Percentiles rank a stretch among this genome's conserved stretches.
These are phyloP conservation scores for Poeciliopsis turrubarensis DNA, from an alignment of 2,113 vertebrate species.

Conservation along the genomic window DNA sequence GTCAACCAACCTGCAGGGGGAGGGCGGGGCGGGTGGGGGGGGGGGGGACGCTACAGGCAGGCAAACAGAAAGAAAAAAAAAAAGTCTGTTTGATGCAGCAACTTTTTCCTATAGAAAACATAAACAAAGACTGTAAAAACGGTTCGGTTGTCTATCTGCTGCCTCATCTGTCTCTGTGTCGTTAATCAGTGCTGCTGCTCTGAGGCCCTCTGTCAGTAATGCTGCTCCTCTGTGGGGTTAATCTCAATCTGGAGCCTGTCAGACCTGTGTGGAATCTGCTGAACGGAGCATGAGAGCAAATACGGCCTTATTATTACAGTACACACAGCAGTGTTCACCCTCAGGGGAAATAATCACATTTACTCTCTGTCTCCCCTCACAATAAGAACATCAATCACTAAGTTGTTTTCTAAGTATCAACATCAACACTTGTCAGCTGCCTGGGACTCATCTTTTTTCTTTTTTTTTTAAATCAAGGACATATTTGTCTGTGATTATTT, in stretches of 20 bases:
- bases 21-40: background rate
- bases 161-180: conserved; percentile 1
- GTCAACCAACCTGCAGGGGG: background rate
- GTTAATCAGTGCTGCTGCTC: conserved; percentile 56
- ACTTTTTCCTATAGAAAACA: conserved; percentile 11
- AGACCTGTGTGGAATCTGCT: conserved; percentile 70
- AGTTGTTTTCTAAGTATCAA: conserved; percentile 23
- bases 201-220: background rate
- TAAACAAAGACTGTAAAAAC: background rate
- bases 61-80: conserved; percentile 10
- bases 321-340: conserved; percentile 47
- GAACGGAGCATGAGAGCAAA: conserved; percentile 49
- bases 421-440: no score
- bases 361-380: conserved; percentile 11
- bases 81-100: conserved; percentile 29
- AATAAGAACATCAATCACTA: conserved; percentile 12
- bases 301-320: conserved; percentile 62
- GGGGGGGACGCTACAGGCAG: conserved; percentile 18
- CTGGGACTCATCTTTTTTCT: no score
- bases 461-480: no score
- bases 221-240: conserved; percentile 14
- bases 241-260: conserved; percentile 44
- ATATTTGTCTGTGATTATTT: no score
- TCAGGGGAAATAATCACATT: conserved; percentile 50
- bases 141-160: background rate